A percentile compares a stretch with the other conserved stretches of the same genome.
Conservation (phyloP, 2,113 vertebrate genomes). For the Ptilorrhoa leucosticta region DNA sequence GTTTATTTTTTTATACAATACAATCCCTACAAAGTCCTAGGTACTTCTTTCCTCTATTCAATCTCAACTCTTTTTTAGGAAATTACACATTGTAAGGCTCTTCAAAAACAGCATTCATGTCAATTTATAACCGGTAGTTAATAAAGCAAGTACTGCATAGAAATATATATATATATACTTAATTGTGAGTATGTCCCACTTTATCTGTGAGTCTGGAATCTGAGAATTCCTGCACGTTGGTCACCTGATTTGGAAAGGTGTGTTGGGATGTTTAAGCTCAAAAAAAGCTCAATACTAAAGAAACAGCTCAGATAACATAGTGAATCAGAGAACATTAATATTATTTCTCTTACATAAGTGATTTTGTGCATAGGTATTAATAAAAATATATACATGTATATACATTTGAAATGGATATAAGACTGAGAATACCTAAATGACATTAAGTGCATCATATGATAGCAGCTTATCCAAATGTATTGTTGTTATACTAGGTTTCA, state of each 20-base stretch:
- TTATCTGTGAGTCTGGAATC: background rate
- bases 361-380: background rate
- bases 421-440: background rate
- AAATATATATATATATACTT: background rate
- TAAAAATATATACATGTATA: rapidly evolving
- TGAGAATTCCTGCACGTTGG: background rate
- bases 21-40: background rate
- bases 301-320: background rate
- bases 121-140: background rate
- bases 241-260: background rate
- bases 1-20: background rate
- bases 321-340: background rate
- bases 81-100: background rate
- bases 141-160: background rate
- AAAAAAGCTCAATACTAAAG: background rate
- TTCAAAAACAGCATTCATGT: background rate
- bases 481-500: background rate
- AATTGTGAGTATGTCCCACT: background rate
- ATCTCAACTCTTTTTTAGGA: rapidly evolving
- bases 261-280: background rate
- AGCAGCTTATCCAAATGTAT: background rate
- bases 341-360: background rate
- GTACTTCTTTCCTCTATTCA: background rate
- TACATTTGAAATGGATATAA: background rate
- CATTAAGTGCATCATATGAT: rapidly evolving